phyloP scores from a whole-genome alignment of 2,888 invertebrate species.

The Aplocera efformata region DNA sequence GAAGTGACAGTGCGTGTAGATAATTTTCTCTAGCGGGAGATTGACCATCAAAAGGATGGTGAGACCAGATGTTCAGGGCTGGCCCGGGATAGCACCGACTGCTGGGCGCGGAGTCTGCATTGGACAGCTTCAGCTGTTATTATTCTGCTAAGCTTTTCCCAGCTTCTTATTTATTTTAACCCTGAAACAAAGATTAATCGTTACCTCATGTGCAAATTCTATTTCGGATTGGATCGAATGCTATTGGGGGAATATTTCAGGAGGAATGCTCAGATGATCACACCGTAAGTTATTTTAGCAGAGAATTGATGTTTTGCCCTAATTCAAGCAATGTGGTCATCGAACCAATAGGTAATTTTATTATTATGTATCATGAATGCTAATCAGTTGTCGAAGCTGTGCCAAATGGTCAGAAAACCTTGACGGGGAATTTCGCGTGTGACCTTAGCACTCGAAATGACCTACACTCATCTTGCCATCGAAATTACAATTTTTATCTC shows the following conservation, averaged over 20 bases:
- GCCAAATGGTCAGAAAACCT: slow-evolving; percentile 18
- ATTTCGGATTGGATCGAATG: too few relatives aligned
- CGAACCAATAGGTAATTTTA: too few relatives aligned
- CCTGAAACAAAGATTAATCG: slow-evolving; percentile 61
- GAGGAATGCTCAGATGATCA: neutral
- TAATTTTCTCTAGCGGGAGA: slow-evolving; percentile 64
- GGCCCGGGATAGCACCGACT: slow-evolving; percentile 43
- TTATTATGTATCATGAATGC: neutral
- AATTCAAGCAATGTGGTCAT: too few relatives aligned
- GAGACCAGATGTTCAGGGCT: slow-evolving; percentile 50
- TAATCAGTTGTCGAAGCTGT: slow-evolving; percentile 10
- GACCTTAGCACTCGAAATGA: slow-evolving; percentile 12
- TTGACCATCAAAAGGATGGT: slow-evolving; percentile 69
- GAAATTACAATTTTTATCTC: neutral
- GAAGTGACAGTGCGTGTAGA: slow-evolving; percentile 77
- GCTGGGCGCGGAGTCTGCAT: slow-evolving; percentile 56
- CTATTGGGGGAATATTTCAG: neutral
- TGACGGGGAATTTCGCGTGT: slow-evolving; percentile 11
- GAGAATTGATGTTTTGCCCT: too few relatives aligned
- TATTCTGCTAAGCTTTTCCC: slow-evolving; percentile 45
- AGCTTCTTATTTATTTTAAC: slow-evolving; percentile 51
- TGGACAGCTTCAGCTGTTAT: slow-evolving; percentile 45
- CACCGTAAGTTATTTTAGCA: too few relatives aligned
- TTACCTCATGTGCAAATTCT: slow-evolving; percentile 5
- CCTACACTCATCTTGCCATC: slow-evolving; percentile 3